Base-by-base conservation (phyloP, 23 tunicate genomes). In the Diplosoma virens region DNA sequence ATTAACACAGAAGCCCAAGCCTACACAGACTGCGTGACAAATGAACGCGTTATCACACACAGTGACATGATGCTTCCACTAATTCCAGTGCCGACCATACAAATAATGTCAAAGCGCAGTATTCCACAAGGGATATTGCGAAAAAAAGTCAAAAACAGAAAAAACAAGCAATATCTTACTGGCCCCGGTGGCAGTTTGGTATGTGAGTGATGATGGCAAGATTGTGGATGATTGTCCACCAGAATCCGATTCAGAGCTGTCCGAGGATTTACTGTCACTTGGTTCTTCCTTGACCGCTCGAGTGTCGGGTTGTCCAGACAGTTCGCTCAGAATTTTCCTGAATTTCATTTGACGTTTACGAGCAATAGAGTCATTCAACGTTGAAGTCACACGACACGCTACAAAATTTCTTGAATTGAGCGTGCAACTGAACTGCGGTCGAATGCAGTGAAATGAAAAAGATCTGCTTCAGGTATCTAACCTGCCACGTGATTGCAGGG, bases 211-310 rank as follows among this genome's bases (percentile, higher is more conserved):
- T 24, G 84, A 84, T 24, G 80, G 65, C 59, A 77, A 88, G 41
- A 90, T 32, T 6, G 97, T 79, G 4, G 88, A 55, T 2, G 48
- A 82, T 37, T 87, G 83, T 29, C 89, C 53, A 0, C 83, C 97
- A 17, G 97, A 90, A 33, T 90, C 97, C 0, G 81, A 72, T 50
- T 90, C 97, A 0, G 97, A 90, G 33, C 86, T 81, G 46, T 90
- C 97, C 3, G 90, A 84, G 2, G 97, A 90, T 27, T 84, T 90
- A 47, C 75, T 89, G 59, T 75, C 97, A 0, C 86, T 53, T 1
- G 88, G 81, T 67, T 90, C 97, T 72, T 86, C 88, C 36, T 90
- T 90, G 11, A 90, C 89, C 3, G 52, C 6, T 5, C 93, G 64
- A 6, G 54, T 73, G 2, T 78, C 82, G 14, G 90, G 90, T 47